Evolutionary conservation across 2,797 vertebrate species (phyloP).

Genomic region (Cossypha niveicapilla): DNA sequence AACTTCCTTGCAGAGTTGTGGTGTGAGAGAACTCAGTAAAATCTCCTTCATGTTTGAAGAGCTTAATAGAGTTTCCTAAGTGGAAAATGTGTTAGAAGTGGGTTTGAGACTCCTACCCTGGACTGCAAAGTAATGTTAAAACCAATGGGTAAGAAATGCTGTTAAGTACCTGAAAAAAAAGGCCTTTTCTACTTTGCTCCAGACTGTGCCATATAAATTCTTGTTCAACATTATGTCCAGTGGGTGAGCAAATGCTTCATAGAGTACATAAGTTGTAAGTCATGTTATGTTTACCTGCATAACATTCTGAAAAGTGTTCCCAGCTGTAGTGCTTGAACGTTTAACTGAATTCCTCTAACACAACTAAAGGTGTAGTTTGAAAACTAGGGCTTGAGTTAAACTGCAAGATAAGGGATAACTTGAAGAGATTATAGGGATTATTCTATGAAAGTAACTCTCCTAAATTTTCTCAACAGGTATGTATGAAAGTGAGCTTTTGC

Average conservation of each 20-base stretch:
- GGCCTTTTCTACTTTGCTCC: background rate
- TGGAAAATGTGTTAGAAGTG: background rate
- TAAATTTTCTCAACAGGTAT: background rate
- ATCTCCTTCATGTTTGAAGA: background rate
- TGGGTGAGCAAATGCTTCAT: background rate
- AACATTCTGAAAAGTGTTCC: background rate
- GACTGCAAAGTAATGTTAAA: background rate
- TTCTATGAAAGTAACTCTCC: background rate
- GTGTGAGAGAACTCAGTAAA: background rate
- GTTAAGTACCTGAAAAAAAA: background rate
- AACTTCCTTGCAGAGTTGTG: background rate
- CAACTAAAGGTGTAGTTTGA: background rate
- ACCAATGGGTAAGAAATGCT: background rate
- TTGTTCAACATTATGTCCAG: background rate
- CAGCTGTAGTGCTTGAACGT: background rate
- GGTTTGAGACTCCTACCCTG: background rate
- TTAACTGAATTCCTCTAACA: background rate
- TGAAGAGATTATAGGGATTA: background rate
- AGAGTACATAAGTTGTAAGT: background rate
- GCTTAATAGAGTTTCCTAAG: background rate
- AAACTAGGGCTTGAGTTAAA: background rate
- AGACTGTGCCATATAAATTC: background rate
- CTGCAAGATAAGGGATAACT: background rate
- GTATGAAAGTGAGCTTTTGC: background rate
- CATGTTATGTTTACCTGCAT: background rate